Percentiles rank a stretch among this genome's conserved stretches.
These are phyloP conservation scores for Pseudorhiza aurosa DNA, from an alignment of 30 jellyfish, hydroid and myxozoan genomes.

Conservation along the genomic window DNA sequence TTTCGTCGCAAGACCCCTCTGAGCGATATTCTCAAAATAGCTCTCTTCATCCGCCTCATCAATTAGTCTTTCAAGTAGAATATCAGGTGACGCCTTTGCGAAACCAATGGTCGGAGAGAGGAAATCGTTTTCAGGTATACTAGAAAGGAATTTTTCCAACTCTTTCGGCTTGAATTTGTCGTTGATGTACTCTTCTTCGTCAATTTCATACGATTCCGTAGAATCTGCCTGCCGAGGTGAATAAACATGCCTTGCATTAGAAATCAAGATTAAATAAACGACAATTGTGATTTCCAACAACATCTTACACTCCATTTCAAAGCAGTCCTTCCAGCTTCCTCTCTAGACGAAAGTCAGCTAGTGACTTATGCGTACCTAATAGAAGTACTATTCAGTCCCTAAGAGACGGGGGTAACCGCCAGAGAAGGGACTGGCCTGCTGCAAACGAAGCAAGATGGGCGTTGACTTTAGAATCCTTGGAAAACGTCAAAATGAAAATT, in stretches of 20 bases:
- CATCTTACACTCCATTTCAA: too few relatives aligned
- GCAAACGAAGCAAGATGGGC: too few relatives aligned
- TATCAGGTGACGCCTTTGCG: conserved; percentile 57
- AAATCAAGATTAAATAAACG: not conserved
- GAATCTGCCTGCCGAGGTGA: not conserved
- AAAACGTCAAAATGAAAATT: too few relatives aligned
- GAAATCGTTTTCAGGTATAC: not conserved
- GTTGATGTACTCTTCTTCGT: conserved; percentile 36
- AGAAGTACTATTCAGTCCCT: too few relatives aligned
- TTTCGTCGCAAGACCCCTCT: not conserved
- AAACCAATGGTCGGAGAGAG: conserved; percentile 22
- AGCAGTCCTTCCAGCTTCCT: too few relatives aligned
- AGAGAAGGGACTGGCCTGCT: too few relatives aligned
- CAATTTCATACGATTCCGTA: not conserved
- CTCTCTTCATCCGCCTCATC: conserved; percentile 56
- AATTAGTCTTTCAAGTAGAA: conserved; percentile 44
- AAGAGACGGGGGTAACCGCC: too few relatives aligned
- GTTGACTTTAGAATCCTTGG: too few relatives aligned
- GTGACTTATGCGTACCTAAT: too few relatives aligned
- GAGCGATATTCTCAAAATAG: not conserved
- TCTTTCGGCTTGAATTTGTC: conserved; percentile 41
- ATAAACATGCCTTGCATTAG: not conserved
- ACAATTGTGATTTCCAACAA: too few relatives aligned
- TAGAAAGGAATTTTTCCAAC: not conserved
- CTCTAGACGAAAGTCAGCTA: too few relatives aligned